Base-by-base conservation (phyloP, 2,797 vertebrate genomes). In the Prunella strophiata region DNA sequence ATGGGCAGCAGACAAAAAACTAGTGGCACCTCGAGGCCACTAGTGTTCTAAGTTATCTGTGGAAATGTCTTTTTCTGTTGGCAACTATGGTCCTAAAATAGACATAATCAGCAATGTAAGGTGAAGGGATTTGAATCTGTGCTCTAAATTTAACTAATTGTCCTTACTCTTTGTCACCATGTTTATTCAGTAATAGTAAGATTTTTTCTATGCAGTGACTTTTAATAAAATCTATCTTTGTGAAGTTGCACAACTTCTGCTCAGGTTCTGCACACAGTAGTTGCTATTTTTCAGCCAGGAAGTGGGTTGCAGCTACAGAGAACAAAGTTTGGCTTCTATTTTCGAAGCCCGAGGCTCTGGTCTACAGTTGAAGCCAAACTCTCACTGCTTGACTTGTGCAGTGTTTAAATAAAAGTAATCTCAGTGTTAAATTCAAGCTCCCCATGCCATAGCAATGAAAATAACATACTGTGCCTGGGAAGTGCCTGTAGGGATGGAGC, bases 351-450 rank as follows among this genome's bases (percentile, higher is more conserved):
- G 4, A 91, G 89, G 89, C 89, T 92, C 73, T 11, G 34, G 73
- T 89, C 73, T 84, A 51, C 87, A 78, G 75, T 86, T 3, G 82
- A 92, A 92, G 89, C 70, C 91, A 93, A 89, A 42, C 82, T 93
- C 51, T 92, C 83, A 42, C 88, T 94, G 87, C 85, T 79, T 88
- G 79, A 93, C 51, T 84, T 94, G 70, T 78, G 76, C 50, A 66
- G 55, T 86, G 81, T 90, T 96, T 95, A 95, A 96, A 94, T 91
- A 95, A 96, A 95, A 96, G 89, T 81, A 93, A 93, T 88, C 47
- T 91, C 66, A 29, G 62, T 92, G 88, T 91, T 92, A 93, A 95
- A 94, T 96, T 92, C 70, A 93, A 92, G 38, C 47, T 93, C 73
- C 92, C 66, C 20, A 27, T 63, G 58, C 66, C 70, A 84, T 12